Conservation (phyloP, 2,113 vertebrate species). For the Rhinopomastus cyanomelas region DNA sequence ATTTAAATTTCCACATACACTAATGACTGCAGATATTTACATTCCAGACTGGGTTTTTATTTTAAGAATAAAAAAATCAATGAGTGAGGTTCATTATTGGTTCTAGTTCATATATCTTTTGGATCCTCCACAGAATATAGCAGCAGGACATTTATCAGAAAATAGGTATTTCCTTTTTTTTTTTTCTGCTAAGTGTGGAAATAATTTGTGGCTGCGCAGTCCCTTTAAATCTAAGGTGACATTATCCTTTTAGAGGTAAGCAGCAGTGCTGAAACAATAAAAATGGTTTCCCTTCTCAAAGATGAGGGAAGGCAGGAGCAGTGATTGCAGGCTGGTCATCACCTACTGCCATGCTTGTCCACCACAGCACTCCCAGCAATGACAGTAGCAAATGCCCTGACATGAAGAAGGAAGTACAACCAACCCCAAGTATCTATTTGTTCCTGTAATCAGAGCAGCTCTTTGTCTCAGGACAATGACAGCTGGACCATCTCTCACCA, state of each 20-base stretch:
- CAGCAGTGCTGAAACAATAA: not conserved
- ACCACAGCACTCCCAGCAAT: not conserved
- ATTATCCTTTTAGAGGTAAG: not conserved
- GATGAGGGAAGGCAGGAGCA: not conserved
- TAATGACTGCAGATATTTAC: not conserved
- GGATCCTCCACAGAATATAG: not conserved
- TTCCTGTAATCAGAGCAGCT: not conserved
- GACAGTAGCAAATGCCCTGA: not conserved
- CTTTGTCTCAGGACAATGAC: not conserved
- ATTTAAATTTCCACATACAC: not conserved
- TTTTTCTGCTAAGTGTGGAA: not conserved
- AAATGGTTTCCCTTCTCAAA: not conserved
- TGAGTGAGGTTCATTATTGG: not conserved
- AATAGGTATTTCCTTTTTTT: not conserved
- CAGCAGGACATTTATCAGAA: not conserved
- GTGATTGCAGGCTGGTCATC: not conserved
- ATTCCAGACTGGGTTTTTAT: not conserved
- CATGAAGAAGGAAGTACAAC: not conserved
- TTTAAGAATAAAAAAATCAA: not conserved
- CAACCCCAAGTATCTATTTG: not conserved
- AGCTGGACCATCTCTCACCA: not conserved
- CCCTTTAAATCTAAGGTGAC: not conserved
- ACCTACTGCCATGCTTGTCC: not conserved
- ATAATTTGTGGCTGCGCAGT: not conserved
- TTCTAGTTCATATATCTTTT: not conserved